Percentiles rank a stretch among this genome's conserved stretches.
Conservation (phyloP, 1,140 invertebrate genomes). For the Cardiocondyla obscurior region DNA sequence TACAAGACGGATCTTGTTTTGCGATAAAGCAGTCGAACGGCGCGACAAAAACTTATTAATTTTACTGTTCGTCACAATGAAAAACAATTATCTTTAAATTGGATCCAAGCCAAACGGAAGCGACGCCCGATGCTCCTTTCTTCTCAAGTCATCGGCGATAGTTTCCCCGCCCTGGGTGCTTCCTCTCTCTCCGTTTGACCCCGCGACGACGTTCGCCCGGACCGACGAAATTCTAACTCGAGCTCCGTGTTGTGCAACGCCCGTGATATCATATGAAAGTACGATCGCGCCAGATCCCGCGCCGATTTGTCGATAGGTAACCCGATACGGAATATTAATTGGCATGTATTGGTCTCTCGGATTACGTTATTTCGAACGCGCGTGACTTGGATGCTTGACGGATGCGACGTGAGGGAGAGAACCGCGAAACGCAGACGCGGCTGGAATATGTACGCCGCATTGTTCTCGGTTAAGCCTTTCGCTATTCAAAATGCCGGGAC, state of each 20-base stretch:
- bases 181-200: not conserved
- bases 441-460: slow-evolving; percentile 46
- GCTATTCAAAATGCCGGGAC: not conserved
- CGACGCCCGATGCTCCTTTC: not conserved
- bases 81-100: slow-evolving; percentile 34
- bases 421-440: slow-evolving; percentile 33
- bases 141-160: slow-evolving; percentile 15
- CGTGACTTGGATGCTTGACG: slow-evolving; percentile 61
- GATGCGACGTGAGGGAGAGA: slow-evolving; percentile 13
- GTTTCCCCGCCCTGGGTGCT: not conserved
- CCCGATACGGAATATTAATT: slow-evolving; percentile 70
- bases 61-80: not conserved
- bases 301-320: slow-evolving; percentile 58
- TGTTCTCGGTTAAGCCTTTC: not conserved
- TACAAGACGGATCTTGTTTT: not conserved
- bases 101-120: slow-evolving; percentile 22
- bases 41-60: not conserved
- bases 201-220: not conserved
- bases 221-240: slow-evolving; percentile 38
- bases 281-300: slow-evolving; percentile 38
- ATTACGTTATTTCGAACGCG: slow-evolving; percentile 67
- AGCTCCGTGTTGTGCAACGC: slow-evolving; percentile 37
- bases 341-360: slow-evolving; percentile 60
- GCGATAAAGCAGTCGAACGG: not conserved
- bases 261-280: slow-evolving; percentile 52